Evolutionary conservation across 2,797 vertebrate genomes (phyloP).

Genomic region (Falco cherrug): DNA sequence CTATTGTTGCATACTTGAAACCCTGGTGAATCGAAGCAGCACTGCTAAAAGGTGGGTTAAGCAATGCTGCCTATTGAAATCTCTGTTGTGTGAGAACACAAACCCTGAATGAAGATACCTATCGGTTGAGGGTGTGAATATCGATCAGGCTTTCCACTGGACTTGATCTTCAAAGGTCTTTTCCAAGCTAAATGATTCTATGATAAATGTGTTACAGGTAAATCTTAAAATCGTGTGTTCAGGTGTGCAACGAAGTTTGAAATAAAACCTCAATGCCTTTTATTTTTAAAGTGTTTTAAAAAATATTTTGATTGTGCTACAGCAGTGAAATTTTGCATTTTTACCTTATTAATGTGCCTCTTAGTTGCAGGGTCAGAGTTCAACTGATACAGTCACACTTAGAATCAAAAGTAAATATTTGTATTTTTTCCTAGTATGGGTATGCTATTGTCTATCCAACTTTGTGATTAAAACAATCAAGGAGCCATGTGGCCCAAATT

Average conservation of each 20-base stretch:
- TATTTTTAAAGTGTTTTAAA: not conserved
- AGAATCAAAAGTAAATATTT: not conserved
- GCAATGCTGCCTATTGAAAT: not conserved
- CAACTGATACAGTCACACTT: not conserved
- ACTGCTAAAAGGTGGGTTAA: not conserved
- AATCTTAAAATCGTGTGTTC: not conserved
- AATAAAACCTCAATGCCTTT: not conserved
- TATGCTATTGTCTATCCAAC: not conserved
- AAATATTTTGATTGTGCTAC: not conserved
- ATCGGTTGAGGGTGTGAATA: not conserved
- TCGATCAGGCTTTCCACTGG: not conserved
- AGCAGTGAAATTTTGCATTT: not conserved
- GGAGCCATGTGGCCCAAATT: not conserved
- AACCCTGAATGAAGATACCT: not conserved
- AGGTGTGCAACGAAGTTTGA: not conserved
- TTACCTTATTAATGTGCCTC: not conserved
- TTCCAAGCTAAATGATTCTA: not conserved
- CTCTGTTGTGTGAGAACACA: not conserved
- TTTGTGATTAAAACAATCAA: not conserved
- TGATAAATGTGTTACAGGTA: not conserved
- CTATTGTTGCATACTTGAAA: not conserved
- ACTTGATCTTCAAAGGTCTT: not conserved
- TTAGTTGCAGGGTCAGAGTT: not conserved
- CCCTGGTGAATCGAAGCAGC: not conserved
- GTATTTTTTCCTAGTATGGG: not conserved